Evolutionary conservation across 2,888 invertebrate species (phyloP), one percentile per base, ranked within the genome.

Genomic region (Ophion slaviceki): DNA sequence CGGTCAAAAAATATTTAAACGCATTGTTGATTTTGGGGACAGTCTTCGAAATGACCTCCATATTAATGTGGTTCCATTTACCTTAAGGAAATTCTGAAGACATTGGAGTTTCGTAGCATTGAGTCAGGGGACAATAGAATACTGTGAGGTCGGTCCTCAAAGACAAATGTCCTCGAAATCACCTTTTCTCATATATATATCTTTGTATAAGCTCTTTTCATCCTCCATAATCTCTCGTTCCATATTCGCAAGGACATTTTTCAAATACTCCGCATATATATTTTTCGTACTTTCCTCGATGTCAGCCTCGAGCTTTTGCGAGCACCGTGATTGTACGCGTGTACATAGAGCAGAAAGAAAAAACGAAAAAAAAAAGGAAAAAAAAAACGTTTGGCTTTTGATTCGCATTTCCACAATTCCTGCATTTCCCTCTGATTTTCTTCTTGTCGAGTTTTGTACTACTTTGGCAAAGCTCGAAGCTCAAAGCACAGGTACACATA

Each of bases 351-450:
- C 28, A 70, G 53, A 70, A 70, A 28, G 47, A 47, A 47, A 70
- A 70, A 47, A 47, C 20, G 40, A 32, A 72, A 62, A 45, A 6
- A 20, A 11, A 59, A 36, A 4, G 47, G 24, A 71, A 59, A 36
- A 36, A 59, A 59, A 59, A 72, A 57, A 57, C 67, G 66, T 72
- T 77, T 45, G 36, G 74, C 45, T 59, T 74, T 24, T 36, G 72
- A 79, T 74, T 83, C 68, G 36, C 74, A 78, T 78, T 78, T 79
- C 83, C 20, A 11, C 14, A 61, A 62, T 62, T 74, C 79, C 68
- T 36, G 53, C 59, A 72, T 40, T 78, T 78, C 47, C 24, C 20
- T 78, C 67, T 62, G 20, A 67, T 68, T 74, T 83, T 68, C 47
- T 28, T 68, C 36, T 24, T 11, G 68, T 74, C 36, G 74, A 79